These are phyloP conservation scores for Ailurus styani DNA, from an alignment of 2,113 vertebrate species.

Conservation along the genomic window DNA sequence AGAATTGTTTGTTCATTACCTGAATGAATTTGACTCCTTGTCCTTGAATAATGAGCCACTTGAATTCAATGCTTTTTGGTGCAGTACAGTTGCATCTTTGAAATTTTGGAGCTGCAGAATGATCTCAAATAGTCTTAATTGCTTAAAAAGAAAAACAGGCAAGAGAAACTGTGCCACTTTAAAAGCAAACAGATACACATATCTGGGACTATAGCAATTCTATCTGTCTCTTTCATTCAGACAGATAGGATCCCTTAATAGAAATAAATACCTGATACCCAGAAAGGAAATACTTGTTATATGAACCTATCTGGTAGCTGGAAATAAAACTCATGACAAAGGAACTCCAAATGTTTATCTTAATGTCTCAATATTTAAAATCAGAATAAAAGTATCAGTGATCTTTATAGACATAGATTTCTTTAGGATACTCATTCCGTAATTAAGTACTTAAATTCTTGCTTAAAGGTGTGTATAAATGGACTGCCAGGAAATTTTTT, in stretches of 20 bases:
- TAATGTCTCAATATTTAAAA: neutral
- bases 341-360: neutral
- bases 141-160: neutral
- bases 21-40: neutral
- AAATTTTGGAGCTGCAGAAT: constrained; percentile 23
- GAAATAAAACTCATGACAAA: neutral
- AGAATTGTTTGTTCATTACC: neutral
- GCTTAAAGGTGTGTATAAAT: neutral
- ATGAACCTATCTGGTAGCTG: neutral
- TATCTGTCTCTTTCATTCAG: neutral
- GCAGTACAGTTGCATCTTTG: neutral
- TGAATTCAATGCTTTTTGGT: neutral
- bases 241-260: neutral
- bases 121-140: neutral
- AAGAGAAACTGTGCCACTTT: neutral
- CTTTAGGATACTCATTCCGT: neutral
- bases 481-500: neutral
- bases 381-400: neutral
- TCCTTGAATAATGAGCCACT: neutral
- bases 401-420: neutral
- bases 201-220: neutral
- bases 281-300: neutral
- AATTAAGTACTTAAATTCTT: constrained; percentile 7
- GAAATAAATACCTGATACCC: neutral
- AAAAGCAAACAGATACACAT: neutral